These are phyloP conservation scores for Squalus acanthias DNA, from an alignment of 2,797 vertebrate species.

Conservation along the genomic window DNA sequence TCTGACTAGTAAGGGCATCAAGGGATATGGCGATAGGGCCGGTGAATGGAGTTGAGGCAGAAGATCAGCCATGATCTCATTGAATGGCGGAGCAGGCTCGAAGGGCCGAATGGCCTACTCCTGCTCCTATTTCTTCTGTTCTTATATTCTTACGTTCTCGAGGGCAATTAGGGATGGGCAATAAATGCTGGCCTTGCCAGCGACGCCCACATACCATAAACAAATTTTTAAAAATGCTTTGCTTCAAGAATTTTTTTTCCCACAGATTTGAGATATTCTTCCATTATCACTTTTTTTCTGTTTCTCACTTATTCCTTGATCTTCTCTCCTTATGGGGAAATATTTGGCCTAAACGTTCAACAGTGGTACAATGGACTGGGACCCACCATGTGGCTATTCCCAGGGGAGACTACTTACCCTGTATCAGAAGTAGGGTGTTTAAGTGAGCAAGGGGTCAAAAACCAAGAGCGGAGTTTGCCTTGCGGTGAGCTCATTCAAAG, in stretches of 20 bases:
- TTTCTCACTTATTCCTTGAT: not conserved
- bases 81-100: too few species aligned
- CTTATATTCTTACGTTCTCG: too few species aligned
- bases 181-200: too few species aligned
- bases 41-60: too few species aligned
- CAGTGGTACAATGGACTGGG: not conserved
- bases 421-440: not conserved
- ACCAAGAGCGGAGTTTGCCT: too few species aligned
- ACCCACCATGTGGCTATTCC: not conserved
- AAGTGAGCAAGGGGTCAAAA: not conserved
- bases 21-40: too few species aligned
- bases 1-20: too few species aligned
- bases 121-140: too few species aligned
- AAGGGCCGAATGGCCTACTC: too few species aligned
- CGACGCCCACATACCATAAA: too few species aligned
- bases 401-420: not conserved
- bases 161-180: too few species aligned
- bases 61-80: too few species aligned
- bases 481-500: not conserved
- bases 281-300: not conserved
- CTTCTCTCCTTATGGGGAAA: not conserved
- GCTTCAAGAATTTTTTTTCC: not conserved
- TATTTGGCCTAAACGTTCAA: not conserved
- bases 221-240: not conserved
- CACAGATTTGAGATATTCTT: not conserved